A percentile compares a stretch with the other conserved stretches of the same genome.
phyloP scores from a whole-genome alignment of 2,113 vertebrate genomes.

The Sprattus sprattus region DNA sequence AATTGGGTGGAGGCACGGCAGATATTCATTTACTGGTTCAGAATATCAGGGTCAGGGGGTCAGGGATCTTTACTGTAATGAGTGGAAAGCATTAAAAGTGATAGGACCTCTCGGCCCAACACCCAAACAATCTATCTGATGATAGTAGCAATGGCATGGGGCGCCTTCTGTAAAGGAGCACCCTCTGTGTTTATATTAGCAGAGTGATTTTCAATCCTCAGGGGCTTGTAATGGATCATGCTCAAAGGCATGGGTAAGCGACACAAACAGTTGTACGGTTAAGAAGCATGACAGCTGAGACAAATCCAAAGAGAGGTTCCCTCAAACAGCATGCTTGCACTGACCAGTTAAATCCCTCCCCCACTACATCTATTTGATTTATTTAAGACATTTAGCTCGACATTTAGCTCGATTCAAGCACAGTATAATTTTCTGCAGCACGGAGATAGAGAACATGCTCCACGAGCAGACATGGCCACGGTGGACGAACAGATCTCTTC shows the following conservation, averaged over 20 bases:
- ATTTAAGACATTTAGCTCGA: background rate
- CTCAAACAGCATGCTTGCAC: background rate
- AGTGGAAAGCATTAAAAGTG: slow-evolving; percentile 27
- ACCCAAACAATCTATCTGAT: background rate
- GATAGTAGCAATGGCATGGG: slow-evolving; percentile 56
- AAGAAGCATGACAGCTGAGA: background rate
- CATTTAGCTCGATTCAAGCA: background rate
- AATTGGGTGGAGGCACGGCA: slow-evolving; percentile 43
- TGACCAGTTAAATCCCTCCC: background rate
- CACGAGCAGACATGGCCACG: background rate
- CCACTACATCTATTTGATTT: background rate
- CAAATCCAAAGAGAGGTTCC: background rate
- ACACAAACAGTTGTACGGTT: slow-evolving; percentile 56
- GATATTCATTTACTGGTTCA: background rate
- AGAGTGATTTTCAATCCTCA: slow-evolving; percentile 66
- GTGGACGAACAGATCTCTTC: slow-evolving; percentile 58
- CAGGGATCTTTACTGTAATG: background rate
- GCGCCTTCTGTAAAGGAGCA: slow-evolving; percentile 55
- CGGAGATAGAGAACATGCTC: background rate
- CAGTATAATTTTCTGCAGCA: background rate
- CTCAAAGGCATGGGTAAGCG: slow-evolving; percentile 69
- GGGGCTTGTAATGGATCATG: slow-evolving; percentile 76
- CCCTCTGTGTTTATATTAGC: slow-evolving; percentile 62
- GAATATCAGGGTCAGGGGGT: background rate
- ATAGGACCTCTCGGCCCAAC: slow-evolving; percentile 20